These are phyloP conservation scores for Elymnias hypermnestra DNA, from an alignment of 1,140 invertebrate genomes.

Conservation along the genomic window DNA sequence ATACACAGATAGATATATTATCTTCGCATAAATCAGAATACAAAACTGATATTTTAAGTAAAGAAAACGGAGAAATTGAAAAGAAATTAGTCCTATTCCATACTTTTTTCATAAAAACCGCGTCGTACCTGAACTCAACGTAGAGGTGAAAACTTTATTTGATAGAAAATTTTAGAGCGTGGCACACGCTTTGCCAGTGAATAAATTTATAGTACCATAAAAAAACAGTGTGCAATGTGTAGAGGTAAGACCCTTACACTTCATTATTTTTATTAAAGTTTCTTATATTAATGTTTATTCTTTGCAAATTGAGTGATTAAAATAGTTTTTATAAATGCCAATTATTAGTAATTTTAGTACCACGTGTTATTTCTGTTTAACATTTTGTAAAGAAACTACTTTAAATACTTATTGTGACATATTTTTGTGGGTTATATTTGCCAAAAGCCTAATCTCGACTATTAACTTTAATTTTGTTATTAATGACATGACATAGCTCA, in stretches of 20 bases:
- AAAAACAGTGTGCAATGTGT: background rate
- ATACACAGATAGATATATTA: too few relatives aligned
- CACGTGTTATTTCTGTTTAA: too few relatives aligned
- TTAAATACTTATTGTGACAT: too few relatives aligned
- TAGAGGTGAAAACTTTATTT: slow-evolving; percentile 36
- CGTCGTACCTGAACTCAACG: slow-evolving; percentile 25
- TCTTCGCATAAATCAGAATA: too few relatives aligned
- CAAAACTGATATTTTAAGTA: background rate
- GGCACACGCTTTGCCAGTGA: slow-evolving; percentile 21
- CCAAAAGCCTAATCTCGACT: too few relatives aligned
- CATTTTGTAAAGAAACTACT: too few relatives aligned
- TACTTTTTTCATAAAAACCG: background rate
- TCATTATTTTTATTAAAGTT: slow-evolving; percentile 1
- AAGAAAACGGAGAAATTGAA: background rate
- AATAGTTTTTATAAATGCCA: too few relatives aligned
- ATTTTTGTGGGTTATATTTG: too few relatives aligned
- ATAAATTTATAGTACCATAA: background rate
- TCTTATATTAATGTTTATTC: background rate
- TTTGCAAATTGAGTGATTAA: too few relatives aligned
- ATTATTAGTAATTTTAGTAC: too few relatives aligned
- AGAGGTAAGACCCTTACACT: slow-evolving; percentile 7
- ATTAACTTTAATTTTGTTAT: too few relatives aligned
- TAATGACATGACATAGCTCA: too few relatives aligned
- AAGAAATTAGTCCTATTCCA: background rate
- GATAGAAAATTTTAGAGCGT: slow-evolving; percentile 24